phyloP scores from a whole-genome alignment of 2,113 vertebrate genomes.

The Leiothrix lutea region DNA sequence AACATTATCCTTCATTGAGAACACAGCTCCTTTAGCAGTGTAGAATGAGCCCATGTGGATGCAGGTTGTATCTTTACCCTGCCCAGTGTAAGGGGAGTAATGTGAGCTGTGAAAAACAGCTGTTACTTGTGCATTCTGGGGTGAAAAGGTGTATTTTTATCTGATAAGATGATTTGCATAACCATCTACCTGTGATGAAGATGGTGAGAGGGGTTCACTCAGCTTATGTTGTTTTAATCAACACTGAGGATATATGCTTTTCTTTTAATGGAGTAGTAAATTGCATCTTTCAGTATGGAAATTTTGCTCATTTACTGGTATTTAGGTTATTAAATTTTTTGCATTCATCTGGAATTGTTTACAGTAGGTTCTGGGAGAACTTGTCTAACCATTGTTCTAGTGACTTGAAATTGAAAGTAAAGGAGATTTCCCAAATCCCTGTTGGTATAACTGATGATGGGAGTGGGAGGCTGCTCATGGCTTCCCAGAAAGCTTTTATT shows the following conservation, averaged over 20 bases:
- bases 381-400: background rate
- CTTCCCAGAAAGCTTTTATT: background rate
- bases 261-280: background rate
- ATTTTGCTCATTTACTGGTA: background rate
- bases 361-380: background rate
- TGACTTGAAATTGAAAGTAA: background rate
- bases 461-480: background rate
- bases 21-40: background rate
- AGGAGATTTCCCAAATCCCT: background rate
- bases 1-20: background rate
- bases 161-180: background rate
- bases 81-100: background rate
- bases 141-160: rapidly evolving
- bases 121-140: background rate
- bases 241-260: background rate
- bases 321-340: background rate
- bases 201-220: background rate
- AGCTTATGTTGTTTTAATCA: background rate
- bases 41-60: background rate
- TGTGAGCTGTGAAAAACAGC: background rate
- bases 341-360: background rate
- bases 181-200: background rate
- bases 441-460: background rate
- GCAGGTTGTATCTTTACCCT: background rate
- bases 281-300: background rate